Percentiles rank a stretch among this genome's conserved stretches.
Conservation (phyloP, 2,113 vertebrate genomes). For the Bufo gargarizans region DNA sequence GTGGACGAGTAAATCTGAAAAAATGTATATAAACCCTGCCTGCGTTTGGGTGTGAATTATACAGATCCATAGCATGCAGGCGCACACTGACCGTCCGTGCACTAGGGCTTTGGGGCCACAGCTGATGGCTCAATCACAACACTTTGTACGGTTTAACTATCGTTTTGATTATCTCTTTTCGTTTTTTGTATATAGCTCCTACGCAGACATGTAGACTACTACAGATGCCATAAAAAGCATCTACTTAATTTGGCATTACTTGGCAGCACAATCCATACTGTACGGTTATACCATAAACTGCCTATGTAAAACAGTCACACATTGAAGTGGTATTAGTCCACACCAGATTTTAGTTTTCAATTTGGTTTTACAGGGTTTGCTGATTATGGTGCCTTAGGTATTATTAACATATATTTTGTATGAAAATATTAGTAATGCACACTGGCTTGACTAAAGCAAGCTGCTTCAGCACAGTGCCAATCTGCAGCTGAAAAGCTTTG, state of each 20-base stretch:
- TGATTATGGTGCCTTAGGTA: background rate
- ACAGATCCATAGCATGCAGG: background rate
- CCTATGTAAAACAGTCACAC: background rate
- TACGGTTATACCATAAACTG: background rate
- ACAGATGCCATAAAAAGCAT: background rate
- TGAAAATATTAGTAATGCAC: background rate
- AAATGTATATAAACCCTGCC: background rate
- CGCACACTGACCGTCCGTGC: background rate
- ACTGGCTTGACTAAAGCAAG: background rate
- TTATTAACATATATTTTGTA: background rate
- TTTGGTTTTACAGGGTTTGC: conserved; percentile 9
- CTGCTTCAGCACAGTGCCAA: background rate
- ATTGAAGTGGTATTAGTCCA: too few relatives aligned
- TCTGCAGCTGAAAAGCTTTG: background rate
- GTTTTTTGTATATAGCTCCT: background rate
- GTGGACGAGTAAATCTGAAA: background rate
- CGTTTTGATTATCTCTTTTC: too few relatives aligned
- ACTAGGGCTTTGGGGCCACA: too few relatives aligned
- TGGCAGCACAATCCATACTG: background rate
- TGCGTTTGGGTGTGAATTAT: background rate
- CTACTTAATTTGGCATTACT: background rate
- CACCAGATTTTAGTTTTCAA: background rate
- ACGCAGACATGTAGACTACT: background rate
- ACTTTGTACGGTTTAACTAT: too few relatives aligned
- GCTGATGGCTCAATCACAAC: too few relatives aligned